Conservation (phyloP, 2,888 invertebrate species). For the Serripes groenlandicus region DNA sequence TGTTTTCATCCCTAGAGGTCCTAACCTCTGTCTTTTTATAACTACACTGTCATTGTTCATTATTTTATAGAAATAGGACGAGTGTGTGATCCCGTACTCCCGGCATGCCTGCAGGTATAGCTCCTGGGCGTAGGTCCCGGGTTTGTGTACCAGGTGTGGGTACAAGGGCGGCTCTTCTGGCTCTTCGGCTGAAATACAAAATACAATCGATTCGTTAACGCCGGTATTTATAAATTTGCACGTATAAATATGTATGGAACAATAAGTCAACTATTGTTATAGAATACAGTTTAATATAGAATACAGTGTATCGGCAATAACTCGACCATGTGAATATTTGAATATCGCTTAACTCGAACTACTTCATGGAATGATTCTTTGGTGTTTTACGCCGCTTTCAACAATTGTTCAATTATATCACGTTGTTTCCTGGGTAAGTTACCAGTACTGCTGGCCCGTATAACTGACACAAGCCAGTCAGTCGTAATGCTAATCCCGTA, state of each 20-base stretch:
- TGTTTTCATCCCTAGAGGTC: constrained; percentile 74
- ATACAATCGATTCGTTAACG: neutral
- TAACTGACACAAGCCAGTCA: no score
- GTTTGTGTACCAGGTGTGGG: constrained; percentile 58
- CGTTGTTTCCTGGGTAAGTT: no score
- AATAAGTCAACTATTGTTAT: no score
- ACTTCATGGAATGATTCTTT: no score
- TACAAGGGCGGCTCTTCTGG: constrained; percentile 52
- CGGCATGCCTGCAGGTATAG: constrained; percentile 73
- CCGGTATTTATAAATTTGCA: neutral
- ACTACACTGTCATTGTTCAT: constrained; percentile 65
- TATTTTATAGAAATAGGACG: constrained; percentile 65
- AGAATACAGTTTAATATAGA: no score
- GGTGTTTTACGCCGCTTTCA: no score
- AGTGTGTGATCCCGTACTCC: constrained; percentile 65
- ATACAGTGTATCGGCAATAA: no score
- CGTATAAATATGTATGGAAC: neutral
- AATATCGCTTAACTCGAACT: no score
- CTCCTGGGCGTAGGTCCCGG: constrained; percentile 67
- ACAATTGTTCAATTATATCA: no score
- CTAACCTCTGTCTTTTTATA: constrained; percentile 72
- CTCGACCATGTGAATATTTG: no score
- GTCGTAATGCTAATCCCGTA: no score
- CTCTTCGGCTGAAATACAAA: constrained; percentile 50
- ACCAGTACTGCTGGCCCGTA: no score